Evolutionary conservation across 2,797 vertebrate species (phyloP), one percentile per base, ranked within the genome.

Genomic region (Poecilia gillii): DNA sequence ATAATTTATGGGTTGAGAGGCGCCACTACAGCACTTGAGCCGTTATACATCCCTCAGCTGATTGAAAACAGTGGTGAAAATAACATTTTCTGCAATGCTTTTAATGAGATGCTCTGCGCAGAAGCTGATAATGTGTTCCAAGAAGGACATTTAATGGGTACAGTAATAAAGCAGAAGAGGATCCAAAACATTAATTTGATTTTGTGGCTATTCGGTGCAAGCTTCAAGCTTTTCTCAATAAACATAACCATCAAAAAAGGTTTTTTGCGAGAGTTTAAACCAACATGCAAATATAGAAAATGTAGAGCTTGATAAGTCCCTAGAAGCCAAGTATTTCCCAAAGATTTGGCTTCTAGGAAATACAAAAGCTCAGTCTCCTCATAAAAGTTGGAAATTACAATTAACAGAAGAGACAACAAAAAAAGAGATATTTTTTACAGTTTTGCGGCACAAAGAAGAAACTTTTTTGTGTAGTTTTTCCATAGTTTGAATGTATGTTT

Each of bases 1-100:
- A 71, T 87, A 85, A 93, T 90, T 94, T 90, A 92, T 87, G 81
- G 82, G 70, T 68, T 75, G 64, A 89, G 84, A 84, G 87, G 88
- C 75, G 79, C 83, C 80, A 75, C 86, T 64, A 80, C 81, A 84
- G 84, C 89, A 87, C 87, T 88, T 87, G 74, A 83, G 76, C 86
- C 72, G 73, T 80, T 85, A 81, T 36, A 81, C 81, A 77, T 89
- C 78, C 78, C 36, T 81, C 49, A 68, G 45, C 25, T 89, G 91
- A 94, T 87, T 88, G 87, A 91, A 86, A 85, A 87, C 66, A 39
- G 79, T 41, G 57, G 28, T 55, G 59, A 86, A 91, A 90, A 88
- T 70, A 89, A 86, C 72, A 80, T 89, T 90, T 91, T 87, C 81
- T 79, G 84, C 74, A 68, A 41, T 45, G 80, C 68, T 90, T 79